Evolutionary conservation across 1,140 invertebrate genomes (phyloP).

Genomic region (Tenebrio molitor): DNA sequence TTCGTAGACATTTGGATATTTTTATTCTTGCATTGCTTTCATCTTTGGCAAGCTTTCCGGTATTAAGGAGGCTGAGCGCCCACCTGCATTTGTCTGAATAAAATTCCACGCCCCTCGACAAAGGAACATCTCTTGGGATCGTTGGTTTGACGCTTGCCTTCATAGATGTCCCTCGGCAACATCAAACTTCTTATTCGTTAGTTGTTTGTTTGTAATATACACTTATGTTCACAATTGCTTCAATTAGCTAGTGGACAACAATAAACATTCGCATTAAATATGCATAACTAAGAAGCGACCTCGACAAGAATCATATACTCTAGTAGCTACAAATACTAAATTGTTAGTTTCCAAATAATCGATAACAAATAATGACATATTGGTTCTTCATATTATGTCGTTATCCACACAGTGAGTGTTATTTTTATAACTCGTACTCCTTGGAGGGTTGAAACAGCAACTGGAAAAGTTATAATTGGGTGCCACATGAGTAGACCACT

Average conservation of each 20-base stretch:
- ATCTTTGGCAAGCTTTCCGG: conserved; percentile 39
- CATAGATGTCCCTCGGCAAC: conserved; percentile 20
- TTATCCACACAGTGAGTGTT: conserved; percentile 9
- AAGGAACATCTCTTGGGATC: conserved; percentile 26
- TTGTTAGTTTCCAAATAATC: not conserved
- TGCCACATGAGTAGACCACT: conserved; percentile 8
- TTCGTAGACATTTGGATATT: conserved; percentile 26
- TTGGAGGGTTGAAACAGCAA: conserved; percentile 22
- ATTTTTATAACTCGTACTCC: conserved; percentile 19
- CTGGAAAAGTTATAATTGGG: conserved; percentile 39
- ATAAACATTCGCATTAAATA: not conserved
- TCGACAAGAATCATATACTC: too few species aligned
- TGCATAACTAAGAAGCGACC: too few species aligned
- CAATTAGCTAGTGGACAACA: conserved; percentile 9
- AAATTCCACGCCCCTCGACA: conserved; percentile 22
- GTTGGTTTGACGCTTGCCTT: conserved; percentile 29
- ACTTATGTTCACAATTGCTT: conserved; percentile 6
- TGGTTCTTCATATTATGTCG: conserved; percentile 17
- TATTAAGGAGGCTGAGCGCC: conserved; percentile 38
- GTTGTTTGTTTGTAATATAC: not conserved
- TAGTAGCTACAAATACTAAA: too few species aligned
- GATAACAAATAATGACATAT: conserved; percentile 16
- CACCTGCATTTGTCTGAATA: conserved; percentile 35
- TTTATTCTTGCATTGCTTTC: conserved; percentile 41
- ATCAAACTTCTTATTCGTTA: conserved; percentile 32